Percentiles rank a stretch among this genome's conserved stretches.
Conservation (phyloP, 2,888 invertebrate species). For the Andrena haemorrhoa region DNA sequence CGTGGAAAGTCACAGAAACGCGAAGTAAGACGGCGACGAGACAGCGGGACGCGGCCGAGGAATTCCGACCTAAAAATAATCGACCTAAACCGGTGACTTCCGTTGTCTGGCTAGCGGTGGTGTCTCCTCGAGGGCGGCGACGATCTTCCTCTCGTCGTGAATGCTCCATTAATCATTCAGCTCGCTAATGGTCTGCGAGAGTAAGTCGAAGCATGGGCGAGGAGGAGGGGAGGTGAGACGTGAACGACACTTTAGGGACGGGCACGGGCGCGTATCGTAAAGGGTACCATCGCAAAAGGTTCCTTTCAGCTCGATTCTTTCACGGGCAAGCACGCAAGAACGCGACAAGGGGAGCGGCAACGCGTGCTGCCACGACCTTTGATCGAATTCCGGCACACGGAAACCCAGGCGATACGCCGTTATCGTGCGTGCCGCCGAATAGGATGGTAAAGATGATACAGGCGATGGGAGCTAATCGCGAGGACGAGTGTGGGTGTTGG, state of each 20-base stretch:
- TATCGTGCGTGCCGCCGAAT: conserved; percentile 52
- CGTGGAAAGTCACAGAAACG: not conserved
- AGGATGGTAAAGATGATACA: conserved; percentile 59
- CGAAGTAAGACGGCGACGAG: not conserved
- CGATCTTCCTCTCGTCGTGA: conserved; percentile 46
- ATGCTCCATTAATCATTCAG: conserved; percentile 68
- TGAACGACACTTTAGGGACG: conserved; percentile 32
- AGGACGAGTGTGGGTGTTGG: not conserved
- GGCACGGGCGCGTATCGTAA: conserved; percentile 33
- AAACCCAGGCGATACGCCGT: conserved; percentile 44
- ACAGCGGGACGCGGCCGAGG: conserved; percentile 1
- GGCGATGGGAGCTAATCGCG: conserved; percentile 51
- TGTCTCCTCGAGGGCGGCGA: conserved; percentile 28
- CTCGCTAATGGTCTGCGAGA: conserved; percentile 61
- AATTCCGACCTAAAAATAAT: conserved; percentile 17
- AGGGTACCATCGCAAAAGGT: conserved; percentile 35
- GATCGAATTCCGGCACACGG: conserved; percentile 63
- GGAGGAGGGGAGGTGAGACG: not conserved
- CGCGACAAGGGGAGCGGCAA: not conserved
- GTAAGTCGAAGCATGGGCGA: conserved; percentile 44
- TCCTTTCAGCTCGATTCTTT: conserved; percentile 41
- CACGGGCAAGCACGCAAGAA: conserved; percentile 25
- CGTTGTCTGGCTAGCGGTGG: conserved; percentile 16
- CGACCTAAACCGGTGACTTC: conserved; percentile 29
- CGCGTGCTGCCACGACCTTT: conserved; percentile 33